Evolutionary conservation across 2,113 vertebrate genomes (phyloP).

Genomic region (Megaceryle maxima): DNA sequence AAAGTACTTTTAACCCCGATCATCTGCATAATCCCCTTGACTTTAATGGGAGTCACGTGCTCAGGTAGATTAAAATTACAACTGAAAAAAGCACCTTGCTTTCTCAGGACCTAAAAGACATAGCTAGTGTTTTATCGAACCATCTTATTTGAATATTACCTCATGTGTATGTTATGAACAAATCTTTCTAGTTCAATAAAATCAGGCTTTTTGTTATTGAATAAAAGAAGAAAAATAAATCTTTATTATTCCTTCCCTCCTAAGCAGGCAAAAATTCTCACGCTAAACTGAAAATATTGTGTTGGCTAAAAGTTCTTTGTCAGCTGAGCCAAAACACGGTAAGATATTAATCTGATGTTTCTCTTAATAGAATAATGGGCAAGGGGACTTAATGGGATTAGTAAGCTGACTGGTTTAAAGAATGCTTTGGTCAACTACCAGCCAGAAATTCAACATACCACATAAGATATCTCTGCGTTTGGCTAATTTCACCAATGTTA

Average conservation of each 20-base stretch:
- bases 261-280: background rate
- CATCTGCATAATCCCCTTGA: background rate
- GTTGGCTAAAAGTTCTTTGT: background rate
- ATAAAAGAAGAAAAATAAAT: background rate
- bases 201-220: background rate
- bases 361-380: conserved; percentile 33
- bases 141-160: conserved; percentile 46
- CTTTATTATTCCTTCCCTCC: background rate
- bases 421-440: background rate
- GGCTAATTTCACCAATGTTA: conserved; percentile 17
- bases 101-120: background rate
- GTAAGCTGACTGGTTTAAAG: background rate
- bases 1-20: conserved; percentile 27
- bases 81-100: conserved; percentile 40
- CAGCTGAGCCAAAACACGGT: background rate
- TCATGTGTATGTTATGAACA: conserved; percentile 8
- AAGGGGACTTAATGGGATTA: background rate
- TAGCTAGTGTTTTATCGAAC: background rate
- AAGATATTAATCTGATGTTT: background rate
- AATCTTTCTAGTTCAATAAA: conserved; percentile 43
- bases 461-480: background rate
- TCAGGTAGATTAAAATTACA: conserved; percentile 21
- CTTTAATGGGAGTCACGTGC: background rate
- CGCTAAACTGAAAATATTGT: background rate
- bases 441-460: background rate